Conservation (phyloP, 2,113 vertebrate species). For the Harpagus bidentatus region DNA sequence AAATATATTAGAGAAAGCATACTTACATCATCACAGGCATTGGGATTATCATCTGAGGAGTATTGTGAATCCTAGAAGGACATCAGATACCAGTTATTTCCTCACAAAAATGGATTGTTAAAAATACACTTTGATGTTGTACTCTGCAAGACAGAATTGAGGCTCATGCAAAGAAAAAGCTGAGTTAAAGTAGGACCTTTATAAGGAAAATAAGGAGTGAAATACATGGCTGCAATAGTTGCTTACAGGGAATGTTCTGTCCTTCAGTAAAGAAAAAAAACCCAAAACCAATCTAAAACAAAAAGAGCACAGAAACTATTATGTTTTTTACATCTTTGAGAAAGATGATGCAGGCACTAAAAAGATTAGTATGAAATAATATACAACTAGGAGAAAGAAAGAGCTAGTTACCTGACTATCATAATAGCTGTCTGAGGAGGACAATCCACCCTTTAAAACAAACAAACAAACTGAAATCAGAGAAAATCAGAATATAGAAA, state of each 20-base stretch:
- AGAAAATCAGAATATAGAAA: not conserved
- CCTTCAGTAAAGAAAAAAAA: not conserved
- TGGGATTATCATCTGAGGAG: not conserved
- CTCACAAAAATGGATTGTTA: not conserved
- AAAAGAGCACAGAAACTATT: not conserved
- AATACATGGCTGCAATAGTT: not conserved
- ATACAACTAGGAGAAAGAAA: not conserved
- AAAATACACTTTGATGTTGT: not conserved
- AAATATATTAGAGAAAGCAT: not conserved
- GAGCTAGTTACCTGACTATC: not conserved
- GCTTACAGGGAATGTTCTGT: not conserved
- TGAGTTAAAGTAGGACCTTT: not conserved
- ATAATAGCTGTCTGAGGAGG: slow-evolving; percentile 8
- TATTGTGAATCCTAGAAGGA: slow-evolving; percentile 36
- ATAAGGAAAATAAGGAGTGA: not conserved
- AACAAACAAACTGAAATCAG: not conserved
- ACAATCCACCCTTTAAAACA: slow-evolving; percentile 37
- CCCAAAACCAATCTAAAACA: not conserved
- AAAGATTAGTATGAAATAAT: not conserved
- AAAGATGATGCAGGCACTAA: not conserved
- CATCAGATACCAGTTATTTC: slow-evolving; percentile 2
- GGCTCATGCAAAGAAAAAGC: not conserved
- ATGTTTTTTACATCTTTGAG: not conserved
- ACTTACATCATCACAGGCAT: slow-evolving; percentile 57
- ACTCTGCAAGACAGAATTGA: not conserved